Base-by-base conservation (phyloP, 2,113 vertebrate genomes). In the Saccopteryx bilineata region DNA sequence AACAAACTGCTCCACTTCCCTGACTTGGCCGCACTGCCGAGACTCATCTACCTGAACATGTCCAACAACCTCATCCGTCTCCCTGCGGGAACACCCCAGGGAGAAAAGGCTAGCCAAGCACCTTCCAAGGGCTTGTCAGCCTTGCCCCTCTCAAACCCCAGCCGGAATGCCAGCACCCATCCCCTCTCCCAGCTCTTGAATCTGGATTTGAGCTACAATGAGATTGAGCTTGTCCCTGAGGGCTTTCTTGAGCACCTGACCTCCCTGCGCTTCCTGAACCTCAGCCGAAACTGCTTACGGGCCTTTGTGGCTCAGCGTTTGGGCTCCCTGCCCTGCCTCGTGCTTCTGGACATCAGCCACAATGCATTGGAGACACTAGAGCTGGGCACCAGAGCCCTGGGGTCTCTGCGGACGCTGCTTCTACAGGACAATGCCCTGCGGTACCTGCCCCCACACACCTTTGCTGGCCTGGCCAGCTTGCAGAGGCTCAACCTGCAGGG, bases 171-270 rank as follows among this genome's bases (percentile, higher is more conserved):
- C 66, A 98, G 92, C 92, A 92, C 98, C 74, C 86, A 96, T 6
- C 31, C 98, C 94, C 95, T 98, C 61, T 92, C 97, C n/a, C 97
- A 95, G 0, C 98, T 99, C 78, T 91, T 96, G 60, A 98, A 99
- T 96, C 97, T 99, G 95, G 99, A 99, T 90, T 96, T 99, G 98
- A 99, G 99, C 97, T 99, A 99, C 97, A 99, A 99, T 94, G 99
- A 99, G 85, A 99, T 99, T 1, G 98, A 98, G 86, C 98, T 96
- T 15, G 83, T 99, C 65, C 99, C 99, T 0, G 93, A 98, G 17
- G 96, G 96, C 1, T 99, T 99, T 95, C 99, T 99, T 33, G 96
- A 94, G 28, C 98, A 94, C 1, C 99, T 99, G 98, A 50, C 83
- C 9, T 98, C 98, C 5, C 98, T 99, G 23, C 98, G 98, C 90